Percentiles rank a stretch among this genome's conserved stretches.
phyloP scores from a whole-genome alignment of 2,888 invertebrate genomes.

The Labia minor region DNA sequence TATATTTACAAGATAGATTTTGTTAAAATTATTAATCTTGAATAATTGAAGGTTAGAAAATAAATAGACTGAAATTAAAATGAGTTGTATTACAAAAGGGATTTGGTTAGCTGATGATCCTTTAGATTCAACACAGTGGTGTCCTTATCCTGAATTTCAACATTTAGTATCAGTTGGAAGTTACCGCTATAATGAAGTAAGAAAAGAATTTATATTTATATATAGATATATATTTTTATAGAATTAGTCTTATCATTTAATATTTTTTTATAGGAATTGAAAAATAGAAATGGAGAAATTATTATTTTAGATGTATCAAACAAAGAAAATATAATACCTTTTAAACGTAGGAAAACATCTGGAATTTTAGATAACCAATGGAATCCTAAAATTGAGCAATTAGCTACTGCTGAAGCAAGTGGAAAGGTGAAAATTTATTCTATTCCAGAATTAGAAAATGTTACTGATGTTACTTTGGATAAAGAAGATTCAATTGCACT shows the following conservation, averaged over 20 bases:
- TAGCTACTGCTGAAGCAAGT: not conserved
- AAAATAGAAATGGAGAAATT: slow-evolving; percentile 1
- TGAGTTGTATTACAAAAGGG: not conserved
- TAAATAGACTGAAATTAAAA: not conserved
- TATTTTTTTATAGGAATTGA: not conserved
- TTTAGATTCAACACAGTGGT: not conserved
- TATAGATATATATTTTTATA: not conserved
- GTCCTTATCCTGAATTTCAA: not conserved
- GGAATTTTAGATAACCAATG: not conserved
- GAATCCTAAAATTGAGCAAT: not conserved
- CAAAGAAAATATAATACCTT: not conserved
- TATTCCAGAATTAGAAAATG: not conserved
- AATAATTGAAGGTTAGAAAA: too few relatives aligned
- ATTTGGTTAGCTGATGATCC: not conserved
- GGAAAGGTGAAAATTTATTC: not conserved
- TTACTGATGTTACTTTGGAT: not conserved
- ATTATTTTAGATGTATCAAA: not conserved
- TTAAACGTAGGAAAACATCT: not conserved
- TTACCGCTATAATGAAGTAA: not conserved
- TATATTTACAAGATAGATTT: too few relatives aligned
- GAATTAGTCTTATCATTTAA: too few relatives aligned
- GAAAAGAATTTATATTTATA: too few relatives aligned
- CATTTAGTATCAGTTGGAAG: not conserved
- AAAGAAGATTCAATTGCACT: not conserved
- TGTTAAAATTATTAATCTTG: too few relatives aligned